Evolutionary conservation across 2,888 invertebrate genomes (phyloP).

Genomic region (Mythimna vitellina): DNA sequence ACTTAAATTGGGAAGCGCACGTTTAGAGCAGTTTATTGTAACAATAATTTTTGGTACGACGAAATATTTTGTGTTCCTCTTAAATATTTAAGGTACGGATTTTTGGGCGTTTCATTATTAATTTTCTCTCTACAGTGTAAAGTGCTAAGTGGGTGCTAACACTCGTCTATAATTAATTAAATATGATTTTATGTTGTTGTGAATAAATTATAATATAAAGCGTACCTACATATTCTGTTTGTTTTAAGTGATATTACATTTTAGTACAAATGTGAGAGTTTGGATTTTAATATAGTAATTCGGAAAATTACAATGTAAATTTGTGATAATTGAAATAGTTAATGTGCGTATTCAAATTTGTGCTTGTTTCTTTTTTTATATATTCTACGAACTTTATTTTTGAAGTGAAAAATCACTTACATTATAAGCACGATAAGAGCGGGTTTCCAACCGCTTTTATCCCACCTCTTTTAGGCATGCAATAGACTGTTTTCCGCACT

Average conservation of each 20-base stretch:
- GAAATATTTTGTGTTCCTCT: slow-evolving; percentile 34
- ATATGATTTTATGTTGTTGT: slow-evolving; percentile 17
- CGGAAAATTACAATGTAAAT: no score
- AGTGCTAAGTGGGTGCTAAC: slow-evolving; percentile 39
- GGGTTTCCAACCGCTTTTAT: no score
- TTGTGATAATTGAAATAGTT: no score
- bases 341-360: no score
- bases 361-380: no score
- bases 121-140: slow-evolving; percentile 43
- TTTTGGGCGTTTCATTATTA: slow-evolving; percentile 34
- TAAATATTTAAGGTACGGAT: slow-evolving; percentile 43
- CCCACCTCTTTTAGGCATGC: no score
- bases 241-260: background rate
- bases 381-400: no score
- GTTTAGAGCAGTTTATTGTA: slow-evolving; percentile 20
- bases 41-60: slow-evolving; percentile 22
- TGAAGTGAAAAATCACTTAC: no score
- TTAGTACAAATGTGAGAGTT: background rate
- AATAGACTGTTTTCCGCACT: no score
- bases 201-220: slow-evolving; percentile 15
- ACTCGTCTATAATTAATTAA: slow-evolving; percentile 25
- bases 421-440: no score
- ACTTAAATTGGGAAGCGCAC: slow-evolving; percentile 50
- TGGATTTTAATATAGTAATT: no score
- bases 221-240: background rate